phyloP scores from a whole-genome alignment of 2,113 vertebrate species.

The Percina caprodes region DNA sequence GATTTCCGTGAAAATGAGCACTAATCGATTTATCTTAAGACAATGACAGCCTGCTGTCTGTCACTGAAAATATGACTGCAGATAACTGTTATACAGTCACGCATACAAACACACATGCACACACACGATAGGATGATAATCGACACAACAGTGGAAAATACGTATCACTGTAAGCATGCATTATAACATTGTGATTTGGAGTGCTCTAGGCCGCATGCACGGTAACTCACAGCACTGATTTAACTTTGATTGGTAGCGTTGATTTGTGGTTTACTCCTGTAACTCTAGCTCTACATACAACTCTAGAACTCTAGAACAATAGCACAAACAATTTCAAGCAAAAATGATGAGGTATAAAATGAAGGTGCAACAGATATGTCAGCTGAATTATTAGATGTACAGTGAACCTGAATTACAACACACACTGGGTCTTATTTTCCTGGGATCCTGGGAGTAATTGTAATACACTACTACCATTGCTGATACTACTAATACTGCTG shows the following conservation, averaged over 20 bases:
- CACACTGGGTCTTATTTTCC: neutral
- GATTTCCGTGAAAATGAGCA: conserved; percentile 43
- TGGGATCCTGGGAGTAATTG: neutral
- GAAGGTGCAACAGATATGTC: neutral
- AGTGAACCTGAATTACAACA: neutral
- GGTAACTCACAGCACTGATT: neutral
- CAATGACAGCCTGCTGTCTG: conserved; percentile 25
- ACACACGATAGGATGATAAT: neutral
- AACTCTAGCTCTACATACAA: neutral
- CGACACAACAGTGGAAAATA: neutral
- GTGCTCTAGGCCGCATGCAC: neutral
- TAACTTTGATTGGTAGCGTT: neutral
- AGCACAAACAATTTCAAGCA: neutral
- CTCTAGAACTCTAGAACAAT: neutral
- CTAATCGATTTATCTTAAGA: conserved; percentile 52
- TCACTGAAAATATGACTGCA: conserved; percentile 8
- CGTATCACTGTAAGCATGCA: neutral
- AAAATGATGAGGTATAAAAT: neutral
- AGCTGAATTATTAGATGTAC: neutral
- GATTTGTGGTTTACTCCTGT: neutral
- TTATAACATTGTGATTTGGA: neutral
- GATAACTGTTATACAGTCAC: conserved; percentile 23
- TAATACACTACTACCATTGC: neutral
- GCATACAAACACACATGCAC: neutral
- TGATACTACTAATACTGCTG: conserved; percentile 2